phyloP scores from a whole-genome alignment of 2,797 vertebrate genomes.

The Coregonus ussuriensis region DNA sequence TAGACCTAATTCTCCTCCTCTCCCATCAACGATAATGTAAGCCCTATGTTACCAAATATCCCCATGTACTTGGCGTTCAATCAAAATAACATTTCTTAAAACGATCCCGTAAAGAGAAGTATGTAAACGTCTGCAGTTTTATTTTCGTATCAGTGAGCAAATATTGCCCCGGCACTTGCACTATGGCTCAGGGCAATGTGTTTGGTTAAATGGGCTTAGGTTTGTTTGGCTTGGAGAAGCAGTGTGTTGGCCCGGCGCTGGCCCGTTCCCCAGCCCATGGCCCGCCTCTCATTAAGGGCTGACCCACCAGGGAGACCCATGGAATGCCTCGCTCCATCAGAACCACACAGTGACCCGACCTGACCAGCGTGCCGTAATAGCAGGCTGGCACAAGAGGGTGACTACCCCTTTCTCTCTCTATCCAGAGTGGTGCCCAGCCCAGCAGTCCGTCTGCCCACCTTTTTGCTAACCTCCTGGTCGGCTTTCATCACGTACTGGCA shows the following conservation, averaged over 20 bases:
- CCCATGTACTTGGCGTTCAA: constrained; percentile 45
- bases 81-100: constrained; percentile 60
- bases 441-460: background rate
- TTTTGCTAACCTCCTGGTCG: background rate
- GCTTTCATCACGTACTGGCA: background rate
- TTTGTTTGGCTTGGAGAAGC: constrained; percentile 76
- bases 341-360: constrained; percentile 32
- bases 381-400: constrained; percentile 54
- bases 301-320: constrained; percentile 56
- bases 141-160: constrained; percentile 59
- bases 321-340: constrained; percentile 45
- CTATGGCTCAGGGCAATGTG: constrained; percentile 64
- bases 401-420: constrained; percentile 14
- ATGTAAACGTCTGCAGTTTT: constrained; percentile 65
- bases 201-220: constrained; percentile 65
- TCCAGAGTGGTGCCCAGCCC: constrained; percentile 12
- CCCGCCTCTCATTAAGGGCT: constrained; percentile 58
- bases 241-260: constrained; percentile 41
- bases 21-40: constrained; percentile 27
- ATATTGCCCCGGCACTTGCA: constrained; percentile 52
- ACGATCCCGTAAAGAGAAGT: constrained; percentile 47
- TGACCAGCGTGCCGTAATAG: constrained; percentile 23
- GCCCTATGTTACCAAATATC: constrained; percentile 42
- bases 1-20: constrained; percentile 20
- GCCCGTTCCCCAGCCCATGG: constrained; percentile 47